Conservation (phyloP, 2,797 vertebrate genomes). For the Denticeps clupeoides region DNA sequence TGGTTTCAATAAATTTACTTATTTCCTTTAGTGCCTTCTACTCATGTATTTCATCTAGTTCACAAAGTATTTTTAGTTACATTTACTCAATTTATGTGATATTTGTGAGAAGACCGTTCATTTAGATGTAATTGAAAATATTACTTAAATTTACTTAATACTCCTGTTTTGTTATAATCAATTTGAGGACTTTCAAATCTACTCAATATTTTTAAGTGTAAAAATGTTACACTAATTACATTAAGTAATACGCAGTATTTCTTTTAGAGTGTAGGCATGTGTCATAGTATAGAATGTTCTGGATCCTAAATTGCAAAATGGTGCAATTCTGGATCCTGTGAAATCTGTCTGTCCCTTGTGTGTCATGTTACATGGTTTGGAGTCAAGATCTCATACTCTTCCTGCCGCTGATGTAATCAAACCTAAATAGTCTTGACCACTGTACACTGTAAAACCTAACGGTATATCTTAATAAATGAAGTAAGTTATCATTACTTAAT, state of each 20-base stretch:
- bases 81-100: constrained; percentile 1
- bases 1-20: constrained; percentile 6
- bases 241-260: background rate
- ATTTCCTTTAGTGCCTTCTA: too few relatives aligned
- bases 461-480: too few relatives aligned
- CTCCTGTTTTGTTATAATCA: background rate
- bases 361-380: too few relatives aligned
- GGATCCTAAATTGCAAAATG: too few relatives aligned
- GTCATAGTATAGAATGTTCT: too few relatives aligned
- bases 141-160: background rate
- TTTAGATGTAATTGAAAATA: background rate
- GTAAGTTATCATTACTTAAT: too few relatives aligned
- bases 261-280: constrained; percentile 2
- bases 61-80: background rate
- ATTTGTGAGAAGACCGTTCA: background rate
- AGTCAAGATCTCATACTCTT: too few relatives aligned
- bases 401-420: too few relatives aligned
- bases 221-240: background rate
- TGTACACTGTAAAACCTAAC: too few relatives aligned
- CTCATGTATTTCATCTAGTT: background rate
- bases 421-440: too few relatives aligned
- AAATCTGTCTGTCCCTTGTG: too few relatives aligned
- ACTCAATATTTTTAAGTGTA: constrained; percentile 8
- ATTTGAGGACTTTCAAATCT: background rate
- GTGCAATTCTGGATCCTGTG: too few relatives aligned